Percentiles rank a stretch among this genome's conserved stretches.
Conservation (phyloP, 2,113 vertebrate genomes). For the Psephotus haematonotus region DNA sequence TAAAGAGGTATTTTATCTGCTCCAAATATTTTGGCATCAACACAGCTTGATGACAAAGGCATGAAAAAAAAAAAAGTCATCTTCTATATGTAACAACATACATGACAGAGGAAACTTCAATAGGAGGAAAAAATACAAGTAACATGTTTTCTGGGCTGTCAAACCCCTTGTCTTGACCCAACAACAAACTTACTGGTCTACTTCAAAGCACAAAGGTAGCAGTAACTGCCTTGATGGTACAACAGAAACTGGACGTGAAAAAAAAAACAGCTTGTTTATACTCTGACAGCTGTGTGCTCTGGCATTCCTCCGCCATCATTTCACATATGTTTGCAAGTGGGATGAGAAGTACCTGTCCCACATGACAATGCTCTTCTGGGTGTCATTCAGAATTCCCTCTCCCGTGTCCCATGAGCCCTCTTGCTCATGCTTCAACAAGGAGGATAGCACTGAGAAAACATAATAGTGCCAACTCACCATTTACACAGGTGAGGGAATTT, state of each 20-base stretch:
- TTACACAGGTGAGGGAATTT: not conserved
- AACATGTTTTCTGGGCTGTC: conserved; percentile 51
- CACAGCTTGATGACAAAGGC: not conserved
- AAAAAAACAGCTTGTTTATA: not conserved
- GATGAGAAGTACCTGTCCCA: not conserved
- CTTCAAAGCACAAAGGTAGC: conserved; percentile 15
- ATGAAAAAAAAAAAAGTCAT: not conserved
- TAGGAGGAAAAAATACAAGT: not conserved
- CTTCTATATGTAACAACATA: not conserved
- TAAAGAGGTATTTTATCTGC: conserved; percentile 29
- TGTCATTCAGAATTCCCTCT: not conserved
- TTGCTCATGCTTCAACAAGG: not conserved
- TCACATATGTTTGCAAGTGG: accelerated
- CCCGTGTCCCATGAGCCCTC: accelerated
- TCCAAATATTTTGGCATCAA: conserved; percentile 42
- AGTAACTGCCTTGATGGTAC: not conserved
- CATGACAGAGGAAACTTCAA: not conserved
- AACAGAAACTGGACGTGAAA: not conserved
- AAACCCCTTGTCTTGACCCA: conserved; percentile 54
- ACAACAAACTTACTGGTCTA: conserved; percentile 19
- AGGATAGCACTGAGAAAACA: accelerated
- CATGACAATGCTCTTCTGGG: accelerated
- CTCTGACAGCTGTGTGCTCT: not conserved
- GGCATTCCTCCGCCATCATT: not conserved
- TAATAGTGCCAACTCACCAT: accelerated